Conservation (phyloP, 1,140 invertebrate genomes). For the Conus betulinus region DNA sequence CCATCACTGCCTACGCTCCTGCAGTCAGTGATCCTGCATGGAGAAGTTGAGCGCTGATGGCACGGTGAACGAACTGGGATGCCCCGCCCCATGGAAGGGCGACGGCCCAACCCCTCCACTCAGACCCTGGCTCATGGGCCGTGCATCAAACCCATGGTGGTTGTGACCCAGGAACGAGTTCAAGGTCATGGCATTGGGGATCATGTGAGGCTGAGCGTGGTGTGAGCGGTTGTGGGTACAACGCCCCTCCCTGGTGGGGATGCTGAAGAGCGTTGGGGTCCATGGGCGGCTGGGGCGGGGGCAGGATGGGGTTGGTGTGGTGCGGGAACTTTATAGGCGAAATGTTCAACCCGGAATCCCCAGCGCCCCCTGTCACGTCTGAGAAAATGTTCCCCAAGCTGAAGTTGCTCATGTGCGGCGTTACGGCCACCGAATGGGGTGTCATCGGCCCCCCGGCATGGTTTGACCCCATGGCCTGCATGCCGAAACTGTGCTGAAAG, state of each 20-base stretch:
- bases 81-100: slow-evolving; percentile 69
- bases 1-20: neutral
- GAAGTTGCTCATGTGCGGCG: slow-evolving; percentile 75
- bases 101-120: slow-evolving; percentile 67
- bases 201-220: slow-evolving; percentile 66
- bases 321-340: slow-evolving; percentile 76
- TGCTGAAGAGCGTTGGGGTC: slow-evolving; percentile 72
- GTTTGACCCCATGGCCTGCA: slow-evolving; percentile 71
- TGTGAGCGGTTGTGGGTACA: slow-evolving; percentile 70
- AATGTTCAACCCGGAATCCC: slow-evolving; percentile 69
- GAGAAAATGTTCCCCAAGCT: slow-evolving; percentile 74
- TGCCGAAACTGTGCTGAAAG: slow-evolving; percentile 74
- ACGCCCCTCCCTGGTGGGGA: slow-evolving; percentile 65
- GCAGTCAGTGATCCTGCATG: slow-evolving; percentile 67
- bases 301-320: slow-evolving; percentile 66
- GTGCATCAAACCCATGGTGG: slow-evolving; percentile 72
- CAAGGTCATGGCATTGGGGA: slow-evolving; percentile 71
- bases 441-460: slow-evolving; percentile 64
- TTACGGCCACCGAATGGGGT: slow-evolving; percentile 68
- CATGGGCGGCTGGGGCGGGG: slow-evolving; percentile 61
- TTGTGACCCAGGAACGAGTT: slow-evolving; percentile 73
- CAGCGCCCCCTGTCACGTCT: slow-evolving; percentile 68
- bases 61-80: slow-evolving; percentile 71
- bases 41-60: slow-evolving; percentile 73
- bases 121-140: slow-evolving; percentile 67